phyloP scores from a whole-genome alignment of 2,797 vertebrate genomes.

The Oophaga sylvatica region DNA sequence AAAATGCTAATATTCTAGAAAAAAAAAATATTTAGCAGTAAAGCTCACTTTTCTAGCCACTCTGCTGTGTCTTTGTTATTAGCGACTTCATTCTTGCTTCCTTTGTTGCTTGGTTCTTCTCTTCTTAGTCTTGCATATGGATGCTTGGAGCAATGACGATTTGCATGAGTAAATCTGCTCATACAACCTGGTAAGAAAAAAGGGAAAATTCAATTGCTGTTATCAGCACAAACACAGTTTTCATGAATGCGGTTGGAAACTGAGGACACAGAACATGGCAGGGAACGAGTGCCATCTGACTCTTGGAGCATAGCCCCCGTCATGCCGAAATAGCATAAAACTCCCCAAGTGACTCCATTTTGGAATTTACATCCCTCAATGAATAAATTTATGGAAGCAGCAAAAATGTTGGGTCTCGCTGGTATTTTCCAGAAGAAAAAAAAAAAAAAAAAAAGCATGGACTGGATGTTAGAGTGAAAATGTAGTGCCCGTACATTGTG shows the following conservation, averaged over 20 bases:
- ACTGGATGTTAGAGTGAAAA: too few relatives aligned
- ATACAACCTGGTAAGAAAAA: conserved; percentile 80
- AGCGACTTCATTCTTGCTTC: conserved; percentile 83
- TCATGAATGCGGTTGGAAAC: neutral
- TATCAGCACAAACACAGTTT: neutral
- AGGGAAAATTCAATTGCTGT: neutral
- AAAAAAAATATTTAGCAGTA: neutral
- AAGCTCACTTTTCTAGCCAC: conserved; percentile 92
- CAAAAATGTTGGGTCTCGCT: too few relatives aligned
- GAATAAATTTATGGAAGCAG: too few relatives aligned
- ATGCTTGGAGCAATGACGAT: conserved; percentile 95
- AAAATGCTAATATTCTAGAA: too few relatives aligned
- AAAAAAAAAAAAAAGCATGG: too few relatives aligned
- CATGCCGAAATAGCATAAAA: too few relatives aligned
- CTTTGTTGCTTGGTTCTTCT: conserved; percentile 84
- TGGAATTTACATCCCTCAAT: too few relatives aligned
- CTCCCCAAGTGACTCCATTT: too few relatives aligned
- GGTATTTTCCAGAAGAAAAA: too few relatives aligned
- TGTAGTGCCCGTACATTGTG: too few relatives aligned
- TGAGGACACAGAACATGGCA: too few relatives aligned
- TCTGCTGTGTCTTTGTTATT: conserved; percentile 91
- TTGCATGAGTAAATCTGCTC: conserved; percentile 96
- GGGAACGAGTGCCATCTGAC: neutral
- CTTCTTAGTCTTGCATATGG: conserved; percentile 93
- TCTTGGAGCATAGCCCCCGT: neutral